Conservation (phyloP, 2,888 invertebrate species). For the Dynastes tityus region DNA sequence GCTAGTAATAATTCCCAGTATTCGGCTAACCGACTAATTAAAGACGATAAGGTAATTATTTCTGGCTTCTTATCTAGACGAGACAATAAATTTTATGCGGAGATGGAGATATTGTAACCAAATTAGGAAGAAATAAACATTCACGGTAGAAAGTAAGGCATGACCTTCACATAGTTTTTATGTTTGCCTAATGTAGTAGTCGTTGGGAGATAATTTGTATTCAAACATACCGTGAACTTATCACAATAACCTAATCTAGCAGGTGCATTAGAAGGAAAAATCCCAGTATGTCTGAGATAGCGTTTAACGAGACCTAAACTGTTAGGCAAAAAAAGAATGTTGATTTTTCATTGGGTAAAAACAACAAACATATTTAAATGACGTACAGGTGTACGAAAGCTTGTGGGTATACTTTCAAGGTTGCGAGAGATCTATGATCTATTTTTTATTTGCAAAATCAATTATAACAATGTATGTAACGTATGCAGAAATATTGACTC, state of each 20-base stretch:
- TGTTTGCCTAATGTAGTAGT: slow-evolving; percentile 17
- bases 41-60: too few relatives aligned
- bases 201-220: slow-evolving; percentile 24
- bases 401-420: too few relatives aligned
- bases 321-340: not conserved
- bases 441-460: not conserved
- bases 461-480: not conserved
- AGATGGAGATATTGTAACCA: not conserved
- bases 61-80: not conserved
- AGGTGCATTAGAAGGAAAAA: slow-evolving; percentile 7
- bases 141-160: slow-evolving; percentile 15
- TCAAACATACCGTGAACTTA: slow-evolving; percentile 18
- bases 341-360: not conserved
- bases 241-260: slow-evolving; percentile 14
- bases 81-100: not conserved
- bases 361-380: not conserved
- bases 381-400: too few relatives aligned
- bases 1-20: too few relatives aligned
- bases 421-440: not conserved
- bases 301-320: not conserved
- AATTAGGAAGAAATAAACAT: slow-evolving; percentile 5
- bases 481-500: not conserved
- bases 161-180: slow-evolving; percentile 41
- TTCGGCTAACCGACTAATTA: too few relatives aligned
- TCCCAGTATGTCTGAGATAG: slow-evolving; percentile 9